These are phyloP conservation scores for Acronicta leporina DNA, from an alignment of 2,888 invertebrate species.

Conservation along the genomic window DNA sequence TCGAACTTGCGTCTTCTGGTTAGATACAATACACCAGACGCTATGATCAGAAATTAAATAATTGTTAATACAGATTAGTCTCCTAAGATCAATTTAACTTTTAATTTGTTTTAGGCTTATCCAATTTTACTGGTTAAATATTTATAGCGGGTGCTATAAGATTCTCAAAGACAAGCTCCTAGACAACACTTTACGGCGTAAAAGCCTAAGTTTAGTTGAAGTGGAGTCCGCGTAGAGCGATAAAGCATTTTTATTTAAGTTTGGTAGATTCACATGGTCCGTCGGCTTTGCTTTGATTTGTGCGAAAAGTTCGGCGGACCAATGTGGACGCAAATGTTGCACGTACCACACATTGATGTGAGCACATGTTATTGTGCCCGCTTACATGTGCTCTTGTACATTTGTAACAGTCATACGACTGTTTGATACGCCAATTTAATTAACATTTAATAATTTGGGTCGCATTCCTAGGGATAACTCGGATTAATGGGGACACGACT, in stretches of 20 bases:
- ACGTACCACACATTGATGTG: slow-evolving; percentile 44
- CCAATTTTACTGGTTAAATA: slow-evolving; percentile 47
- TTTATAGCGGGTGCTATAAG: slow-evolving; percentile 43
- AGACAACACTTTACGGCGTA: slow-evolving; percentile 52
- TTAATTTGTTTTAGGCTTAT: slow-evolving; percentile 47
- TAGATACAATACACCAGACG: too few species aligned
- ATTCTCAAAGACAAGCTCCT: slow-evolving; percentile 52
- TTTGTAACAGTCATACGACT: slow-evolving; percentile 44
- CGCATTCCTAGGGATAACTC: slow-evolving; percentile 24
- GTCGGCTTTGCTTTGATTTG: slow-evolving; percentile 66
- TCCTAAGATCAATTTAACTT: slow-evolving; percentile 14
- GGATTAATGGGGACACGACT: slow-evolving; percentile 33
- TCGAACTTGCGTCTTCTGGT: too few species aligned
- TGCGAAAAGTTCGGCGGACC: slow-evolving; percentile 64
- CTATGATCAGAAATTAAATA: too few species aligned
- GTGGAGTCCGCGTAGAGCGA: slow-evolving; percentile 49
- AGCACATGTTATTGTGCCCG: slow-evolving; percentile 55
- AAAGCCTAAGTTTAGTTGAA: slow-evolving; percentile 50
- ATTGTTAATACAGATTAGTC: too few species aligned
- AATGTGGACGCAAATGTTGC: slow-evolving; percentile 51
- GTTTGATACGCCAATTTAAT: slow-evolving; percentile 57
- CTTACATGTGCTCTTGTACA: slow-evolving; percentile 53
- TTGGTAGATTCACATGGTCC: slow-evolving; percentile 51
- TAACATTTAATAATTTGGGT: slow-evolving; percentile 39
- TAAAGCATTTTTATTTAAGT: slow-evolving; percentile 72